Evolutionary conservation across 2,888 invertebrate species (phyloP).

Genomic region (Hipparchia sbordonii): DNA sequence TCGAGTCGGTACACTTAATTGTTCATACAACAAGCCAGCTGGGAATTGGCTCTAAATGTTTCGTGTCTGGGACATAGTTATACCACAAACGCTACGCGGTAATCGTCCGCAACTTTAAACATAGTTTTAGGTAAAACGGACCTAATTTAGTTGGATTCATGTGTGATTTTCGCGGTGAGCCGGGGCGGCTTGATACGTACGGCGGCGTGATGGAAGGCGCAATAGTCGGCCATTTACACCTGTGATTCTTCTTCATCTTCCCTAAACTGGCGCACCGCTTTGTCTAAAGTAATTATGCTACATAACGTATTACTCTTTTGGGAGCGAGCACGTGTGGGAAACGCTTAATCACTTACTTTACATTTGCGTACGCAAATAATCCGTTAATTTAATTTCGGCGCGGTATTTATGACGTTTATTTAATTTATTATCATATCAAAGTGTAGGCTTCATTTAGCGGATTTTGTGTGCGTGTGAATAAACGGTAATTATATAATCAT

Average conservation of each 20-base stretch:
- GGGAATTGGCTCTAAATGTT: conserved; percentile 79
- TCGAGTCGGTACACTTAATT: conserved; percentile 77
- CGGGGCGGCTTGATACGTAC: conserved; percentile 38
- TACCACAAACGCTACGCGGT: conserved; percentile 68
- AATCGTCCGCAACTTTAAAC: conserved; percentile 52
- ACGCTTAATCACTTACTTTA: conserved; percentile 81
- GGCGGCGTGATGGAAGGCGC: conserved; percentile 72
- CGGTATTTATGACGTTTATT: conserved; percentile 78
- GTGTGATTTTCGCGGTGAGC: conserved; percentile 40
- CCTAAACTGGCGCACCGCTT: conserved; percentile 75
- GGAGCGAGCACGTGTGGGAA: conserved; percentile 77
- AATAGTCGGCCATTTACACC: conserved; percentile 78
- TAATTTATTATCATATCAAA: conserved; percentile 80
- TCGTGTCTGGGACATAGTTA: conserved; percentile 69
- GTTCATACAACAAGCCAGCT: conserved; percentile 80
- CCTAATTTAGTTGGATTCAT: conserved; percentile 51
- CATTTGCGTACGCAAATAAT: conserved; percentile 79
- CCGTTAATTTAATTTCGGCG: conserved; percentile 77
- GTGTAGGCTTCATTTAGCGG: conserved; percentile 71
- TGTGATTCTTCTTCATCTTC: conserved; percentile 81
- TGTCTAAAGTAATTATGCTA: conserved; percentile 79
- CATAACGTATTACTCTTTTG: conserved; percentile 81
- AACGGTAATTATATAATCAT: conserved; percentile 72
- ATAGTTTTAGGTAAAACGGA: conserved; percentile 59
- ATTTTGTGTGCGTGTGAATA: conserved; percentile 71